Evolutionary conservation across 2,888 invertebrate species (phyloP).

Genomic region (Phlogophora meticulosa): DNA sequence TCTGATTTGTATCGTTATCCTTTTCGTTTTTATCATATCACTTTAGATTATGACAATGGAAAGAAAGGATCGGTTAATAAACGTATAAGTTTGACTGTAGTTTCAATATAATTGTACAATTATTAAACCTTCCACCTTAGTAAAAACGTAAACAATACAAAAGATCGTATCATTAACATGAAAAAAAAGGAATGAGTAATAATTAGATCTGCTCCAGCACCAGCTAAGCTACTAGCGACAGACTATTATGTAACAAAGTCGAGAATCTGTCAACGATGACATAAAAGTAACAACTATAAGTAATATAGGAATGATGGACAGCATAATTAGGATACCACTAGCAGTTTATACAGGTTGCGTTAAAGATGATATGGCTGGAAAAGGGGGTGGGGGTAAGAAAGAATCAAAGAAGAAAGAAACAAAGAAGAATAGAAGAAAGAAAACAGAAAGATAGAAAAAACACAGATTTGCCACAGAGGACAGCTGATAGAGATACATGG

Average conservation of each 20-base stretch:
- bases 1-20: too few relatives aligned
- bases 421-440: too few relatives aligned
- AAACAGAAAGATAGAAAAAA: too few relatives aligned
- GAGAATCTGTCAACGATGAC: conserved; percentile 36
- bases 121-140: background rate
- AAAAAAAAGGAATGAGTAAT: conserved; percentile 10
- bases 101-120: too few relatives aligned
- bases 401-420: too few relatives aligned
- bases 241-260: conserved; percentile 36
- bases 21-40: too few relatives aligned
- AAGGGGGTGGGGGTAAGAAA: too few relatives aligned
- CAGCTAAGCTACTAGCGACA: conserved; percentile 16
- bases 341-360: background rate
- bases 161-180: background rate
- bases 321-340: background rate
- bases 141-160: conserved; percentile 23
- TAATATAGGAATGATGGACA: conserved; percentile 34
- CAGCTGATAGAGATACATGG: background rate
- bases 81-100: conserved; percentile 7
- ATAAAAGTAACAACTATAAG: conserved; percentile 53
- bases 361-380: background rate
- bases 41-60: conserved; percentile 10
- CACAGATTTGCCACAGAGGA: too few relatives aligned
- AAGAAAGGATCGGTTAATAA: background rate
- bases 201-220: conserved; percentile 9